phyloP scores from a whole-genome alignment of 2,113 vertebrate genomes.

The Nycticorax nycticorax region DNA sequence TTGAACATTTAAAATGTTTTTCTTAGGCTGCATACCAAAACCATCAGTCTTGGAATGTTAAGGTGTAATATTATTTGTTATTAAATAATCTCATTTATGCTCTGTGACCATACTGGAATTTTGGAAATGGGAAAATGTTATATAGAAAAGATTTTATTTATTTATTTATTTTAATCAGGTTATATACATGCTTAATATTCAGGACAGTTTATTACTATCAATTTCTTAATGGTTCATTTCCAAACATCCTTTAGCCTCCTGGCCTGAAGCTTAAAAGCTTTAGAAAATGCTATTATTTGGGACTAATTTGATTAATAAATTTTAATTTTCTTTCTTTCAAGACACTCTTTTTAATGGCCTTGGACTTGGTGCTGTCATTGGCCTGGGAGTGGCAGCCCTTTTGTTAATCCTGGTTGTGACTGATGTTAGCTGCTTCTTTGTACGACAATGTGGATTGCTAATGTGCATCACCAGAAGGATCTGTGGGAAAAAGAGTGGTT shows the following conservation, averaged over 20 bases:
- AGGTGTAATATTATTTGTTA: neutral
- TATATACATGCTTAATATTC: neutral
- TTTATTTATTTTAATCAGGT: neutral
- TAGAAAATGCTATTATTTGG: neutral
- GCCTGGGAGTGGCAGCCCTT: slow-evolving; percentile 89
- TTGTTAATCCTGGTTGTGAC: slow-evolving; percentile 91
- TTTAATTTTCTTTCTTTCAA: slow-evolving; percentile 67
- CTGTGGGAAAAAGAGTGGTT: slow-evolving; percentile 94
- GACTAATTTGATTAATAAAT: neutral
- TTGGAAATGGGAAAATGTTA: neutral
- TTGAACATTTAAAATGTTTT: neutral
- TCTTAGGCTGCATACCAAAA: neutral
- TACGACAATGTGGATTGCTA: slow-evolving; percentile 92
- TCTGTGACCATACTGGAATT: neutral
- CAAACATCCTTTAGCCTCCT: neutral
- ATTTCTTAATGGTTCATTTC: neutral
- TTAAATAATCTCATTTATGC: neutral
- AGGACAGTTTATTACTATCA: neutral
- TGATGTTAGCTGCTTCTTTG: slow-evolving; percentile 97
- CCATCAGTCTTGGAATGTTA: neutral
- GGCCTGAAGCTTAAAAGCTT: neutral
- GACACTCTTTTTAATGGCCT: slow-evolving; percentile 97
- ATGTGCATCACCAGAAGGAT: slow-evolving; percentile 96
- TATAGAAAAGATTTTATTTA: neutral
- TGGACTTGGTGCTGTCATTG: slow-evolving; percentile 91